phyloP scores from a whole-genome alignment of 2,113 vertebrate species.

The Hyperopisus bebe region DNA sequence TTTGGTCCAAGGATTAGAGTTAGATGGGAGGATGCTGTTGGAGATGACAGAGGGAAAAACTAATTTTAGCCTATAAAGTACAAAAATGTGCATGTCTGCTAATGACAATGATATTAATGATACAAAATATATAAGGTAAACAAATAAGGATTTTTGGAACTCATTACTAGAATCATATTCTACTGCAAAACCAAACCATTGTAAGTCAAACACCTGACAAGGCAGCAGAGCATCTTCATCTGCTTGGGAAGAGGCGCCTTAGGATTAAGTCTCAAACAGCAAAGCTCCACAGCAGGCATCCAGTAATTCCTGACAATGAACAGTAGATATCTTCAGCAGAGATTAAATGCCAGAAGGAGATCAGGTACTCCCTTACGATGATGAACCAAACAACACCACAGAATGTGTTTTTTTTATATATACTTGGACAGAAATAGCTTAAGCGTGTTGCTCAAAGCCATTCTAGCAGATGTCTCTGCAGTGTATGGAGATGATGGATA shows the following conservation, averaged over 20 bases:
- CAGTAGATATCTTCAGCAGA: background rate
- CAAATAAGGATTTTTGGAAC: background rate
- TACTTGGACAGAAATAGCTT: background rate
- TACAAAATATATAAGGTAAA: background rate
- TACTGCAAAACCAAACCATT: background rate
- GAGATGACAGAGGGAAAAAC: background rate
- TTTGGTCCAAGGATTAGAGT: background rate
- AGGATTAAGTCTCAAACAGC: background rate
- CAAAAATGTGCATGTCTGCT: background rate
- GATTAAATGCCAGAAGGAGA: background rate
- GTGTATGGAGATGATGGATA: background rate
- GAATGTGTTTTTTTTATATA: background rate
- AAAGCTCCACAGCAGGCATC: background rate
- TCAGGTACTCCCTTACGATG: background rate
- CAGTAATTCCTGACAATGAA: background rate
- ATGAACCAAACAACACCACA: background rate
- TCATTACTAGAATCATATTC: background rate
- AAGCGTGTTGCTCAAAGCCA: background rate
- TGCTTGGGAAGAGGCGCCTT: background rate
- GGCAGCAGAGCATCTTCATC: background rate
- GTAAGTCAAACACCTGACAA: background rate
- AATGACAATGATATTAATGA: background rate
- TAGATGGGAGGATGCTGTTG: background rate
- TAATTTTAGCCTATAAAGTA: background rate
- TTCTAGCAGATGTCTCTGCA: background rate